Base-by-base conservation (phyloP, 2,888 invertebrate genomes). In the Xanthorhoe spadicearia region DNA sequence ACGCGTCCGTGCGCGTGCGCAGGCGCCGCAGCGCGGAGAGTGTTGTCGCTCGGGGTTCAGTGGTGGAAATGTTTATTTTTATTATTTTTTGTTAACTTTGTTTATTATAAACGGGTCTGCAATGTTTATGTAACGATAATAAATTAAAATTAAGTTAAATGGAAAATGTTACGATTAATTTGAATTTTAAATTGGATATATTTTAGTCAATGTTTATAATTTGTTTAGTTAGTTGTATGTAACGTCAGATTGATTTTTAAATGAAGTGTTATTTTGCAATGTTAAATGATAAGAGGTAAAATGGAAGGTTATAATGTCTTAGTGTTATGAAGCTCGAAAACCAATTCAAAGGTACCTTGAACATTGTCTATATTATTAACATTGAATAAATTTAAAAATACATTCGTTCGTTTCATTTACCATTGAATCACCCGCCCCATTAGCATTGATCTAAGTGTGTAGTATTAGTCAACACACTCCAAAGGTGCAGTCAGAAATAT, bases 321-420 rank as follows among this genome's bases (percentile, higher is more conserved):
- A 92, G 91, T 89, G 91, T 91, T 88, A 82, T 84, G 86, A 90
- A 88, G 86, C 90, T 92, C 90, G 90, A 89, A 87, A 92, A 91
- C 92, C 92, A 91, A 93, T 93, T 89, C 83, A 90, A 92, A 90
- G 90, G 92, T 92, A 93, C 92, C 92, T 92, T 93, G 89, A 91
- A 92, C 91, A 92, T 92, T 93, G 92, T 93, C 92, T 93, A 91
- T 92, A 92, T 91, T 93, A 93, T 93, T 93, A 93, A 93, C 92
- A 93, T 92, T 93, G 91, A 92, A 93, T 93, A 93, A 93, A 93
- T 89, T 87, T 87, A 86, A 92, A 90, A 89, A 82, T 74, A 56
- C 73, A 77, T 66, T 49, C 64, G 71, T 77, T 74, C 78, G 84
- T 85, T 85, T 23, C 72, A 71, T 83, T 79, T 64, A 49, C 43